Percentiles rank a stretch among this genome's conserved stretches.
Conservation (phyloP, 2,113 vertebrate genomes). For the Oreotrochilus melanogaster region DNA sequence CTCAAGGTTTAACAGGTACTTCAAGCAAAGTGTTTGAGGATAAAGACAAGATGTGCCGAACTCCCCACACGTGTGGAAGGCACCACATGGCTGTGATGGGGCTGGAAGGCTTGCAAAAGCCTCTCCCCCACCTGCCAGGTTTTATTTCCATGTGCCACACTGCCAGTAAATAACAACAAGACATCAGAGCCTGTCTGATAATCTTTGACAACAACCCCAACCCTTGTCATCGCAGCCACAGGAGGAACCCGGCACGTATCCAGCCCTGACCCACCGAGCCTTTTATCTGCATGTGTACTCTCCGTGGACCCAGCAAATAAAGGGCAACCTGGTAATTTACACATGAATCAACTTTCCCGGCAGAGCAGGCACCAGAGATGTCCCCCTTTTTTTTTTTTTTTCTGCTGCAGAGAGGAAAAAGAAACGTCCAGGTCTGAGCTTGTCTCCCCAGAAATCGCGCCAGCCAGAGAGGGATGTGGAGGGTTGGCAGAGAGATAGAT, state of each 20-base stretch:
- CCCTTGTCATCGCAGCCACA: constrained; percentile 62
- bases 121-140: neutral
- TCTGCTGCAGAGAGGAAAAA: constrained; percentile 69
- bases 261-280: constrained; percentile 75
- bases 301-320: constrained; percentile 82
- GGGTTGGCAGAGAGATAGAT: constrained; percentile 67
- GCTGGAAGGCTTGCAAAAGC: neutral
- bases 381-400: constrained; percentile 81
- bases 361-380: constrained; percentile 76
- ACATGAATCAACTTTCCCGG: constrained; percentile 86
- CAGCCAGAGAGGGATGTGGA: constrained; percentile 57
- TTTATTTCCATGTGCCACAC: constrained; percentile 55
- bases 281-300: constrained; percentile 85
- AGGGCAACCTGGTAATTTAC: constrained; percentile 85
- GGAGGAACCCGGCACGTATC: constrained; percentile 71
- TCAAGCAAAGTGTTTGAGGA: neutral
- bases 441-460: constrained; percentile 80
- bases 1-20: neutral
- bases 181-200: constrained; percentile 77
- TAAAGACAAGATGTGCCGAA: neutral
- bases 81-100: neutral
- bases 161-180: constrained; percentile 74
- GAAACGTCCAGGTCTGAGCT: constrained; percentile 74
- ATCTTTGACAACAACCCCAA: constrained; percentile 80
- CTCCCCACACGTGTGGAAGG: neutral